phyloP scores from a whole-genome alignment of 2,113 vertebrate genomes.

The Ictalurus punctatus region DNA sequence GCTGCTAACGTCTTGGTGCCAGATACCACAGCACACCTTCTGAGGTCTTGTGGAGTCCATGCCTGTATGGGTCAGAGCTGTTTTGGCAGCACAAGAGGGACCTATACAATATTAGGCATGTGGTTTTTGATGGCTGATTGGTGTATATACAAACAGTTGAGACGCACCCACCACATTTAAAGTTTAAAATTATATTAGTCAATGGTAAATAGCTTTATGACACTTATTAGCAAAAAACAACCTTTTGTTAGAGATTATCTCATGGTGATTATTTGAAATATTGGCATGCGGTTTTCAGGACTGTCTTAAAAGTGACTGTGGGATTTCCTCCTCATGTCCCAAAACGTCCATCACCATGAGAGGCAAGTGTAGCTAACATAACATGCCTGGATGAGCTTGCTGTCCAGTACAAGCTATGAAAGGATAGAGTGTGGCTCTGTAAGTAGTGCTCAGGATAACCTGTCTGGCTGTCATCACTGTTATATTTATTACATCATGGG shows the following conservation, averaged over 20 bases:
- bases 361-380: conserved; percentile 6
- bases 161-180: neutral
- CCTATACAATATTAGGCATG: no score
- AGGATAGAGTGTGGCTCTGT: neutral
- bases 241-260: neutral
- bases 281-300: neutral
- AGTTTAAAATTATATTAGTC: neutral
- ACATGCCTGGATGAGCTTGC: conserved; percentile 5
- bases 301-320: neutral
- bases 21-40: no score
- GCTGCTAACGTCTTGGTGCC: no score
- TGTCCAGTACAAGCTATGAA: neutral
- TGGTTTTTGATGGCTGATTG: no score
- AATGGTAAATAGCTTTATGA: neutral
- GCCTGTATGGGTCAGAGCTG: no score
- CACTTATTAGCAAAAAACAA: neutral
- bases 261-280: neutral
- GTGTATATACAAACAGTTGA: neutral
- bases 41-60: no score
- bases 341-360: neutral
- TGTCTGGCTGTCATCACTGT: conserved; percentile 18
- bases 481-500: neutral
- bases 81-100: no score
- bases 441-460: conserved; percentile 11
- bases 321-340: neutral